These are phyloP conservation scores for Tragelaphus imberbis DNA, from an alignment of 2,113 vertebrate genomes.

Conservation along the genomic window DNA sequence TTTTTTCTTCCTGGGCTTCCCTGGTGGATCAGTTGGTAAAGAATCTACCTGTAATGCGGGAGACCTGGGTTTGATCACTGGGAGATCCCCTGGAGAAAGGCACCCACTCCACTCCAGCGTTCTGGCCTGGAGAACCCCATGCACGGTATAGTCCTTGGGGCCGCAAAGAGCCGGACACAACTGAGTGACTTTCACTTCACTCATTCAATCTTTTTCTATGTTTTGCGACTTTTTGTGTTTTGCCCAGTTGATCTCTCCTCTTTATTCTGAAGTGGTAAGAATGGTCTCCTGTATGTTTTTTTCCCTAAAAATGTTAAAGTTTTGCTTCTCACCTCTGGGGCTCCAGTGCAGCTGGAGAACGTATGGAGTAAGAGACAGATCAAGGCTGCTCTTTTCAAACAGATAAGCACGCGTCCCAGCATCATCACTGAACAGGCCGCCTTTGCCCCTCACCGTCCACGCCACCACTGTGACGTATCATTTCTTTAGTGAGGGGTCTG, in stretches of 20 bases:
- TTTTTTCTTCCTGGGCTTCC: not conserved
- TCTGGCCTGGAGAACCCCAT: not conserved
- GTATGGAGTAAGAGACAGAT: not conserved
- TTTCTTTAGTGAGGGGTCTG: not conserved
- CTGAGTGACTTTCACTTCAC: not conserved
- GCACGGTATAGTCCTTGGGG: not conserved
- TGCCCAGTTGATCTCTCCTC: not conserved
- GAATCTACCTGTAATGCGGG: not conserved
- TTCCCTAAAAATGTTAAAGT: not conserved
- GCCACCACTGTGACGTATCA: accelerated
- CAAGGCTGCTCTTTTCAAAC: not conserved
- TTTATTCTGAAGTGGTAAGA: not conserved
- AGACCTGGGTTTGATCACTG: not conserved
- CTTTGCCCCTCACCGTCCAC: accelerated
- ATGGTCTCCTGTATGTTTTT: too few relatives aligned
- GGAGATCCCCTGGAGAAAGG: not conserved
- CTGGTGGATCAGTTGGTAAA: not conserved
- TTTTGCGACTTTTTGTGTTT: not conserved
- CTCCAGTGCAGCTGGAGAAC: not conserved
- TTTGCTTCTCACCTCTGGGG: not conserved
- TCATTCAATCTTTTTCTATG: accelerated
- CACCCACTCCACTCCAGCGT: accelerated
- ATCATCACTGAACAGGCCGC: accelerated
- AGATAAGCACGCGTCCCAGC: not conserved
- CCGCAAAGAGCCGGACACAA: accelerated